These are phyloP conservation scores for Zygothrica quintamaculata DNA, from an alignment of 2,888 invertebrate genomes.

Conservation along the genomic window DNA sequence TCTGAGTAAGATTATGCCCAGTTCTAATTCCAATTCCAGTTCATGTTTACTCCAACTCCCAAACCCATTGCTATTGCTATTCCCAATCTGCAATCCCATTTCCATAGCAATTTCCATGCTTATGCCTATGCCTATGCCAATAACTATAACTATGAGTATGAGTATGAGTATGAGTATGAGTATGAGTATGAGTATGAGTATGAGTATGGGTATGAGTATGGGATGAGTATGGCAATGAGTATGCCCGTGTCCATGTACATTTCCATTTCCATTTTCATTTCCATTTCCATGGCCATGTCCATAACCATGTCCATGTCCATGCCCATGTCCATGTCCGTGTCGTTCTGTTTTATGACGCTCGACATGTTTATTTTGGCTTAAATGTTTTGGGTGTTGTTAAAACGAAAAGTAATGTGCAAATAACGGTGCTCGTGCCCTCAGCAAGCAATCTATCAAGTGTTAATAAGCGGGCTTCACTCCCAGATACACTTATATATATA, in stretches of 20 bases:
- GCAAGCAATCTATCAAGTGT: constrained; percentile 72
- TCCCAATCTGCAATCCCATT: background rate
- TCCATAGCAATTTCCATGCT: background rate
- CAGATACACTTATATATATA: constrained; percentile 20
- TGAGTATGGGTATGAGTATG: too few species aligned
- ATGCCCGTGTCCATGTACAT: too few species aligned
- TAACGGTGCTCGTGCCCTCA: constrained; percentile 70
- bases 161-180: too few species aligned
- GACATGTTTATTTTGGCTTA: constrained; percentile 77
- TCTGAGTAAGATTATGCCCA: constrained; percentile 7
- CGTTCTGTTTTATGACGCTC: constrained; percentile 59
- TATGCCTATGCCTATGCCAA: background rate
- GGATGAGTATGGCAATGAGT: too few species aligned
- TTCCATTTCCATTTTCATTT: too few species aligned
- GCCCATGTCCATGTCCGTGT: constrained; percentile 34
- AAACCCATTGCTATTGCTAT: background rate
- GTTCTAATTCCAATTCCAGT: constrained; percentile 28
- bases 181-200: too few species aligned
- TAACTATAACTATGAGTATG: background rate
- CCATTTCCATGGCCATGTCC: background rate
- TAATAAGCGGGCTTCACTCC: constrained; percentile 59
- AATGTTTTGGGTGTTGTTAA: constrained; percentile 77
- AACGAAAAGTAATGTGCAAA: constrained; percentile 76
- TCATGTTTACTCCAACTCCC: too few species aligned
- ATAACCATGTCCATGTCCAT: constrained; percentile 3